phyloP scores from a whole-genome alignment of 2,797 vertebrate species.

The Nannoperca australis region DNA sequence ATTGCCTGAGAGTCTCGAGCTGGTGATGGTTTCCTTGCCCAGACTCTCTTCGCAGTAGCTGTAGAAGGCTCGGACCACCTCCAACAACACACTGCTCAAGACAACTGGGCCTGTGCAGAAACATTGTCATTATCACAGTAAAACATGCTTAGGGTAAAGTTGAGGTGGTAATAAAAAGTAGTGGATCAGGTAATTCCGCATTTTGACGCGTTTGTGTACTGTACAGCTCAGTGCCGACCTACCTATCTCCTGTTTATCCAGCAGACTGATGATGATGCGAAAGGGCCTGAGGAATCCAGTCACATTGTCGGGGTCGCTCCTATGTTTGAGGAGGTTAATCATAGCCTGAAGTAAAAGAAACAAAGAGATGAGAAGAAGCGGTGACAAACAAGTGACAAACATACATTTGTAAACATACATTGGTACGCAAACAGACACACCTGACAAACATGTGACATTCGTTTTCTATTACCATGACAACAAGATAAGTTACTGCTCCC shows the following conservation, averaged over 20 bases:
- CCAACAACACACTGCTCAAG: constrained; percentile 90
- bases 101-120: constrained; percentile 88
- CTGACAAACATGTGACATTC: neutral
- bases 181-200: neutral
- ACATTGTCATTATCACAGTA: neutral
- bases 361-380: constrained; percentile 15
- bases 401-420: neutral
- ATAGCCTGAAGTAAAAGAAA: constrained; percentile 85
- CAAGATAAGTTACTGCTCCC: neutral
- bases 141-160: neutral
- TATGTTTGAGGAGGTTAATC: constrained; percentile 91
- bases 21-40: constrained; percentile 85
- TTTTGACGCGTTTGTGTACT: neutral
- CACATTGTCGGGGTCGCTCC: constrained; percentile 85
- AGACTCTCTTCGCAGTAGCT: constrained; percentile 91
- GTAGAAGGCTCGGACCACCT: constrained; percentile 94
- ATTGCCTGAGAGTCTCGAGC: constrained; percentile 88
- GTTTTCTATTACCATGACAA: neutral
- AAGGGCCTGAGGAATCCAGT: constrained; percentile 93
- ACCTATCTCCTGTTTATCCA: constrained; percentile 98
- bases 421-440: constrained; percentile 28
- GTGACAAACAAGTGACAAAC: constrained; percentile 23
- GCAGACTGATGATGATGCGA: constrained; percentile 93
- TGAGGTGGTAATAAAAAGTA: neutral
- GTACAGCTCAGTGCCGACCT: constrained; percentile 28